These are phyloP conservation scores for Cinara cedri DNA, from an alignment of 2,888 invertebrate species.

Conservation along the genomic window DNA sequence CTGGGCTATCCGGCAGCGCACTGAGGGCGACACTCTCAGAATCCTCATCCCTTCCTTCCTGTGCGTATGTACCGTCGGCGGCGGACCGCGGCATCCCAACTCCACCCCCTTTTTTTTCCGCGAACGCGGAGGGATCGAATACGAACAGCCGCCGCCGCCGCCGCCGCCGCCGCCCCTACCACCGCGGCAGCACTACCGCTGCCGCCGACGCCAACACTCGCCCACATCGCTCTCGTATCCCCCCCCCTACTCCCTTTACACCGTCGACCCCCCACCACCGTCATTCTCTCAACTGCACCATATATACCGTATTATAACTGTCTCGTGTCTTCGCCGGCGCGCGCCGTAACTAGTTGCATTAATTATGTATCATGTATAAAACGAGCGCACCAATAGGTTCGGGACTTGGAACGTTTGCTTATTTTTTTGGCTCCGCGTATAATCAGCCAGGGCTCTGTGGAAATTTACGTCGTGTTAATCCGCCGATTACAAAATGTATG, in stretches of 20 bases:
- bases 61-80: conserved; percentile 12
- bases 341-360: conserved; percentile 41
- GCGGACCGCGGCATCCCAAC: conserved; percentile 29
- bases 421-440: too few species aligned
- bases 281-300: too few species aligned
- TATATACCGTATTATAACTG: not conserved
- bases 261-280: too few species aligned
- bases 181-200: not conserved
- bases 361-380: conserved; percentile 30
- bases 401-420: too few species aligned
- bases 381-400: not conserved
- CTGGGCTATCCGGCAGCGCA: conserved; percentile 57
- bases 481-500: too few species aligned
- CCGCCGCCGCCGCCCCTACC: not conserved
- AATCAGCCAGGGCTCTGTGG: too few species aligned
- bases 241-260: not conserved
- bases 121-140: conserved; percentile 32
- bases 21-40: conserved; percentile 57
- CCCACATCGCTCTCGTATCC: conserved; percentile 9
- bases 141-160: conserved; percentile 12
- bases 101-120: conserved; percentile 47
- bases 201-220: conserved; percentile 8
- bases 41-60: conserved; percentile 57
- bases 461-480: too few species aligned
- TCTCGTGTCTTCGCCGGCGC: conserved; percentile 28